Conservation (phyloP, 1,140 invertebrate genomes). For the Leptoteleia sp. region DNA sequence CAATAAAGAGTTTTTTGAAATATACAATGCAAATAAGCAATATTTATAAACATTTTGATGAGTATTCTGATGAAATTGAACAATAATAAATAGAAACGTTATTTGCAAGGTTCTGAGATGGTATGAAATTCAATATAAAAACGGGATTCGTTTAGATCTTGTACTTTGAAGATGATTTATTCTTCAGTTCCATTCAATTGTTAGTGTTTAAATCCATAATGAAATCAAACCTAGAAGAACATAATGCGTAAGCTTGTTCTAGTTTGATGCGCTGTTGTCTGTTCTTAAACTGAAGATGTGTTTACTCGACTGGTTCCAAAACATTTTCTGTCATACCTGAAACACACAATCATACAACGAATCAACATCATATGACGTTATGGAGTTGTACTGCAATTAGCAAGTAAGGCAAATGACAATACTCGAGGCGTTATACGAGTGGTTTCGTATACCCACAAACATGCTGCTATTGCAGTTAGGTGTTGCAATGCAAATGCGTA, state of each 20-base stretch:
- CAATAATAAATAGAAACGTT: too few species aligned
- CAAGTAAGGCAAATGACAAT: conserved; percentile 69
- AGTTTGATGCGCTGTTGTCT: too few species aligned
- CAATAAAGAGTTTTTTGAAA: too few species aligned
- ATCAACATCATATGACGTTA: conserved; percentile 66
- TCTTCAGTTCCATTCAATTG: too few species aligned
- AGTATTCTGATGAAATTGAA: too few species aligned
- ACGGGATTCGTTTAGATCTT: too few species aligned
- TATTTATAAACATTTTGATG: too few species aligned
- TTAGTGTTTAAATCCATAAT: conserved; percentile 25
- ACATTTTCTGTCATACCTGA: conserved; percentile 66
- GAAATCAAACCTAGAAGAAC: conserved; percentile 23
- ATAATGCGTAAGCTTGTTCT: too few species aligned
- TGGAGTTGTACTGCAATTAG: conserved; percentile 68
- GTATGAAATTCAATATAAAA: too few species aligned
- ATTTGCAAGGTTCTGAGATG: too few species aligned
- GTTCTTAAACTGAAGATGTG: conserved; percentile 51
- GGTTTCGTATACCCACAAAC: conserved; percentile 68
- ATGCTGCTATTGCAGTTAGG: conserved; percentile 66
- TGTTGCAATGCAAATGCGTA: conserved; percentile 63
- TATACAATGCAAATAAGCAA: too few species aligned
- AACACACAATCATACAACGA: conserved; percentile 62
- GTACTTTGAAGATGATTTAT: too few species aligned
- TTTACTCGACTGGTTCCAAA: conserved; percentile 60
- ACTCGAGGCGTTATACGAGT: conserved; percentile 67